These are phyloP conservation scores for Ginglymostoma cirratum DNA, from an alignment of 2,113 vertebrate genomes.

Conservation along the genomic window DNA sequence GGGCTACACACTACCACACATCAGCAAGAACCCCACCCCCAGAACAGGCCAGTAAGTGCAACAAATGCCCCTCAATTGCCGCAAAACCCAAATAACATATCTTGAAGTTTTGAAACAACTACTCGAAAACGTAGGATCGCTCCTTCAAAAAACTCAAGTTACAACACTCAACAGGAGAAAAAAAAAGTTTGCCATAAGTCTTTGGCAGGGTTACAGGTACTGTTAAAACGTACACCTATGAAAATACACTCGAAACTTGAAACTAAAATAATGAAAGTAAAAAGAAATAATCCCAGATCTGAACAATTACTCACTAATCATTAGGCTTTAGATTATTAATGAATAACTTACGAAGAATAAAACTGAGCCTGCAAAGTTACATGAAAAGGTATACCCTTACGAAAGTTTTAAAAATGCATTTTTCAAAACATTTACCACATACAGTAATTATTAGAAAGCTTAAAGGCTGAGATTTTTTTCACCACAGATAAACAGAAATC, in stretches of 20 bases:
- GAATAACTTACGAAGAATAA: no score
- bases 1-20: not conserved
- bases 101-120: not conserved
- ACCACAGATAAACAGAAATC: no score
- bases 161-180: not conserved
- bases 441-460: not conserved
- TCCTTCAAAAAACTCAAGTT: not conserved
- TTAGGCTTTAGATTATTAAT: not conserved
- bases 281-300: not conserved
- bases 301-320: not conserved
- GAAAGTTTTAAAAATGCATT: not conserved
- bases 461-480: not conserved
- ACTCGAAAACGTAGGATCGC: not conserved
- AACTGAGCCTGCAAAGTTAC: not conserved
- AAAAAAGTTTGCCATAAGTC: not conserved
- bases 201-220: not conserved
- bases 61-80: not conserved
- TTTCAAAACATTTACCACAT: not conserved
- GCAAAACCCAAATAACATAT: not conserved
- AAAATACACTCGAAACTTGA: not conserved
- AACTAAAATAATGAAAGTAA: not conserved
- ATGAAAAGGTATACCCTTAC: not conserved
- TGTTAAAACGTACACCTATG: not conserved
- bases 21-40: not conserved
- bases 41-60: not conserved